These are phyloP conservation scores for Trichonephila clavipes DNA, from an alignment of 1,140 invertebrate species.

Conservation along the genomic window DNA sequence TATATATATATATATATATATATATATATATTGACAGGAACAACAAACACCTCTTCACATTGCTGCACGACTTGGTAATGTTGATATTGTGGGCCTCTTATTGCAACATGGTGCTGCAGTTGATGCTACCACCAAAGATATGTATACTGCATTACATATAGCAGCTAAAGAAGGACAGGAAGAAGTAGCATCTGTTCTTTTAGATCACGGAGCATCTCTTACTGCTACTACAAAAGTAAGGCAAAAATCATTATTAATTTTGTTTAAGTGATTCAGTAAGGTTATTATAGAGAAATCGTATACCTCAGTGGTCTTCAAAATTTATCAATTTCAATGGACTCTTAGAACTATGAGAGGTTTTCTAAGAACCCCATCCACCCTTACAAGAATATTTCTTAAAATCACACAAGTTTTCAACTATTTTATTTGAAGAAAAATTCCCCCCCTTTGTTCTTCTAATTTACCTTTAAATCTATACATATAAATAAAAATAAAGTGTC, in stretches of 20 bases:
- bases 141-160: slow-evolving; percentile 99
- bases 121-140: slow-evolving; percentile 95
- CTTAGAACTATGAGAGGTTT: too few relatives aligned
- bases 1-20: background rate
- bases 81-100: slow-evolving; percentile 95
- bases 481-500: too few relatives aligned
- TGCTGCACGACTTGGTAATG: slow-evolving; percentile 95
- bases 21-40: slow-evolving; percentile 84
- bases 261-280: too few relatives aligned
- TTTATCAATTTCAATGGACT: too few relatives aligned
- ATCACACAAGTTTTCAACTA: too few relatives aligned
- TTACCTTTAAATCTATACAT: too few relatives aligned
- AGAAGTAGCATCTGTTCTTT: slow-evolving; percentile 95
- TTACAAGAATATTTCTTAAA: too few relatives aligned
- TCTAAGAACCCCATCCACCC: too few relatives aligned
- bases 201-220: slow-evolving; percentile 97
- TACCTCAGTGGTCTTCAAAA: too few relatives aligned
- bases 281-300: too few relatives aligned
- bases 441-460: too few relatives aligned
- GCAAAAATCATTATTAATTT: background rate
- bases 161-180: slow-evolving; percentile 99
- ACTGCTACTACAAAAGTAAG: slow-evolving; percentile 92
- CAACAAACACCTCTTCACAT: slow-evolving; percentile 98
- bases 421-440: too few relatives aligned
- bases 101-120: slow-evolving; percentile 94